Evolutionary conservation across 2,888 invertebrate genomes (phyloP).

Genomic region (Caenorhabditis virilis): DNA sequence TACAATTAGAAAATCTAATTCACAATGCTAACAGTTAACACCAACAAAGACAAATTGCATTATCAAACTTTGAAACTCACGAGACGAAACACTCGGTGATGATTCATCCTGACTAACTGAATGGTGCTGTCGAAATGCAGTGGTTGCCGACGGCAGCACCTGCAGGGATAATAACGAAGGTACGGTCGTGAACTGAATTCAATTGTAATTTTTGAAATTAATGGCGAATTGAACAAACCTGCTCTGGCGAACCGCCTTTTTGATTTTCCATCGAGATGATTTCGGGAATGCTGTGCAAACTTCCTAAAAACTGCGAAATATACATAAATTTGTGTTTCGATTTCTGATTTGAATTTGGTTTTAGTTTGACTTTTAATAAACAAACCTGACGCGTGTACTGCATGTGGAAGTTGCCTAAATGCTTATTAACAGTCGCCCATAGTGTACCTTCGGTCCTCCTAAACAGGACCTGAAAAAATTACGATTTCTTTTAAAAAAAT

Average conservation of each 20-base stretch:
- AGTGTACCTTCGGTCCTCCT: conserved; percentile 31
- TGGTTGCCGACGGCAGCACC: conserved; percentile 27
- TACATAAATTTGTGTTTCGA: no score
- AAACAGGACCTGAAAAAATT: conserved; percentile 32
- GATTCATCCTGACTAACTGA: conserved; percentile 35
- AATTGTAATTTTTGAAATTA: not conserved
- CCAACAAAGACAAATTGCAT: no score
- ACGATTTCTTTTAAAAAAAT: no score
- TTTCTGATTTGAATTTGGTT: no score
- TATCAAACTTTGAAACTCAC: conserved; percentile 11
- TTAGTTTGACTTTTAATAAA: not conserved
- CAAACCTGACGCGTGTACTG: conserved; percentile 40
- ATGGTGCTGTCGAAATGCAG: conserved; percentile 27
- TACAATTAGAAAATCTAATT: no score
- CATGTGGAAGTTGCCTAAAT: conserved; percentile 37
- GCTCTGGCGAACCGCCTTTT: conserved; percentile 40
- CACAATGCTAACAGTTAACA: no score
- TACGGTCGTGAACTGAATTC: conserved; percentile 32
- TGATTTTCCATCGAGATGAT: conserved; percentile 47
- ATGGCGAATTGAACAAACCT: conserved; percentile 6
- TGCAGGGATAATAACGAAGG: conserved; percentile 25
- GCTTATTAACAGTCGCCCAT: conserved; percentile 31
- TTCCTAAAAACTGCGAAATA: conserved; percentile 16
- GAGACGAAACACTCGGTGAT: conserved; percentile 29
- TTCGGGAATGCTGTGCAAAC: conserved; percentile 40